Conservation (phyloP, 2,797 vertebrate species). For the Limosa lapponica region DNA sequence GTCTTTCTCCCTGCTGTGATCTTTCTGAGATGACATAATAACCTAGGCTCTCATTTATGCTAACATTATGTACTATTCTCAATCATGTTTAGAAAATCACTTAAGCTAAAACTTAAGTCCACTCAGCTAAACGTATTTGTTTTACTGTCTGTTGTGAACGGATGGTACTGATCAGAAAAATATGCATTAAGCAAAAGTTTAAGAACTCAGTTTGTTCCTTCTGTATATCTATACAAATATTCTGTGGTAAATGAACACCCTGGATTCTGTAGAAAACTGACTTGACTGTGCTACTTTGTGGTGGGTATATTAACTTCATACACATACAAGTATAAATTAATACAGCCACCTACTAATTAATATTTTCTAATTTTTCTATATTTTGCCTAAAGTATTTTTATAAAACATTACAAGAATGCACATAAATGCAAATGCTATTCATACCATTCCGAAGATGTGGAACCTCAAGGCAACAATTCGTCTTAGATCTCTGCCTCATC, state of each 20-base stretch:
- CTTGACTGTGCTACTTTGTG: not conserved
- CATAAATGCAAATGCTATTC: not conserved
- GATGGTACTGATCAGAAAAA: not conserved
- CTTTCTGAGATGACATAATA: not conserved
- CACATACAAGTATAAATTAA: not conserved
- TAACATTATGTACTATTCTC: not conserved
- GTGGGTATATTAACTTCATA: not conserved
- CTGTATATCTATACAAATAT: not conserved
- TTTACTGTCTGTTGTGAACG: not conserved
- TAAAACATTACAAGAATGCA: not conserved
- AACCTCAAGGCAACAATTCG: not conserved
- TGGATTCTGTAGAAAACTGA: not conserved
- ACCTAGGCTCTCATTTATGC: not conserved
- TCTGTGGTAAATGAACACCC: not conserved
- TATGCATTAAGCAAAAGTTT: not conserved
- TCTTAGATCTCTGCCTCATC: not conserved
- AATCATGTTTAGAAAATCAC: not conserved
- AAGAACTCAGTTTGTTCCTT: not conserved
- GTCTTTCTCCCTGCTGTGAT: not conserved
- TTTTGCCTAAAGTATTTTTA: not conserved
- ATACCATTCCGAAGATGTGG: not conserved
- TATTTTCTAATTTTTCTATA: not conserved
- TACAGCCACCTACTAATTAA: not conserved
- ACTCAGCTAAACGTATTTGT: not conserved
- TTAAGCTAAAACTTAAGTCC: not conserved